A percentile compares a stretch with the other conserved stretches of the same genome.
Evolutionary conservation across 53 echinoderm and acorn worm species (phyloP).

Genomic region (Henricia sp.): DNA sequence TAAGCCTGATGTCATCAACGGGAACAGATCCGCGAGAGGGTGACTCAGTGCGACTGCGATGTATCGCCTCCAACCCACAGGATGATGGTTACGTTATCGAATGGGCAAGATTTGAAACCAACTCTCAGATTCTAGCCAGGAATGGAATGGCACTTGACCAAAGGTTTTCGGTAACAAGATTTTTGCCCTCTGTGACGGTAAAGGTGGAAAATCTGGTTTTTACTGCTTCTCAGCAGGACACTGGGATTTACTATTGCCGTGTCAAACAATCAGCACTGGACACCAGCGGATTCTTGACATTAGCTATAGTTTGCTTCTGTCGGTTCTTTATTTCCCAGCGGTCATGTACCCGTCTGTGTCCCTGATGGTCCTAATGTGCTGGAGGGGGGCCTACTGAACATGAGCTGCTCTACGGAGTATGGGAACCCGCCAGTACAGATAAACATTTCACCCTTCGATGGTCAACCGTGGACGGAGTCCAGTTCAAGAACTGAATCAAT

Average conservation of each 20-base stretch:
- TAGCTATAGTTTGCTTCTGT: background rate
- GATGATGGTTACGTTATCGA: background rate
- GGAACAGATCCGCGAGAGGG: constrained; percentile 2
- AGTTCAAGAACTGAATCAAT: background rate
- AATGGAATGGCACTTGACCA: background rate
- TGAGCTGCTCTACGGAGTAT: constrained; percentile 27
- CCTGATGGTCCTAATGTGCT: constrained; percentile 16
- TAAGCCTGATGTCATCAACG: background rate
- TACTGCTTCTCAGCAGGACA: background rate
- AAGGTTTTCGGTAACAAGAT: background rate
- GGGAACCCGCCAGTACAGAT: background rate
- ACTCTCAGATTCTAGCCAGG: background rate
- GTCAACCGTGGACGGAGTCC: background rate
- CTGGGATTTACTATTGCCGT: background rate
- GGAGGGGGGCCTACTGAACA: background rate
- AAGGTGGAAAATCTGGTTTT: background rate
- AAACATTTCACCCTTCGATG: background rate
- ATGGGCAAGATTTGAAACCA: background rate
- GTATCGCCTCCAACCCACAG: background rate
- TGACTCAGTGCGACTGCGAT: background rate
- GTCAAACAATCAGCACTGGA: background rate
- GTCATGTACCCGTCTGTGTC: constrained; percentile 1
- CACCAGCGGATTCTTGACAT: background rate
- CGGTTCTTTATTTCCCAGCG: background rate
- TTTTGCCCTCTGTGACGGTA: background rate